A percentile compares a stretch with the other conserved stretches of the same genome.
These are phyloP conservation scores for Archilochus colubris DNA, from an alignment of 2,113 vertebrate genomes.

Conservation along the genomic window DNA sequence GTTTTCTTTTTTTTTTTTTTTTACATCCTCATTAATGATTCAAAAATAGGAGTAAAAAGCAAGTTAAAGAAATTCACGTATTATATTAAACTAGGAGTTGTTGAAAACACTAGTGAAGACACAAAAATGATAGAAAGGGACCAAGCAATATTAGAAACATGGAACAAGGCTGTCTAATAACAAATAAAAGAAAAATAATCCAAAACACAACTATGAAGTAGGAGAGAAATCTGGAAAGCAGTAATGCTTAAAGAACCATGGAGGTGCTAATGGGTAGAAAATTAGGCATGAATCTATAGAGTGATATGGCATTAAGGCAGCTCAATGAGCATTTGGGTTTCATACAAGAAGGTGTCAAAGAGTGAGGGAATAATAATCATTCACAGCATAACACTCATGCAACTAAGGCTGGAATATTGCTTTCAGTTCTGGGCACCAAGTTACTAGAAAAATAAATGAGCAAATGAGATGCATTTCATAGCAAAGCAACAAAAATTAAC, in stretches of 20 bases:
- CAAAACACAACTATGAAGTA: not conserved
- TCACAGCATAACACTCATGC: not conserved
- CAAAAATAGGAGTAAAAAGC: conserved; percentile 33
- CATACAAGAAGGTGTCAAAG: conserved; percentile 13
- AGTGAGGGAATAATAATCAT: not conserved
- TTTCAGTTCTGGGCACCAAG: not conserved
- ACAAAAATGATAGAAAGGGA: not conserved
- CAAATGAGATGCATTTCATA: not conserved
- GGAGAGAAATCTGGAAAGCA: conserved; percentile 32
- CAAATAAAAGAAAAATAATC: conserved; percentile 7
- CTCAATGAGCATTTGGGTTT: conserved; percentile 15
- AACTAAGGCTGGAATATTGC: not conserved
- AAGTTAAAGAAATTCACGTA: conserved; percentile 26
- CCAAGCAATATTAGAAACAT: not conserved
- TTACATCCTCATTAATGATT: conserved; percentile 17
- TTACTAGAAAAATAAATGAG: not conserved
- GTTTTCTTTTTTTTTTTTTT: not conserved
- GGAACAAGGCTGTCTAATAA: not conserved
- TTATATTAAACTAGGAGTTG: not conserved
- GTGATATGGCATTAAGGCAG: not conserved
- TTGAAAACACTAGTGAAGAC: not conserved
- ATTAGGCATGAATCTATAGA: conserved; percentile 36
- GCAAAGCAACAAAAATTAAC: not conserved
- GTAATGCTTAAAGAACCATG: conserved; percentile 37
- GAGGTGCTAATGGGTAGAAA: conserved; percentile 51